Conservation (phyloP, 2,797 vertebrate genomes). For the Takifugu ocellatus region DNA sequence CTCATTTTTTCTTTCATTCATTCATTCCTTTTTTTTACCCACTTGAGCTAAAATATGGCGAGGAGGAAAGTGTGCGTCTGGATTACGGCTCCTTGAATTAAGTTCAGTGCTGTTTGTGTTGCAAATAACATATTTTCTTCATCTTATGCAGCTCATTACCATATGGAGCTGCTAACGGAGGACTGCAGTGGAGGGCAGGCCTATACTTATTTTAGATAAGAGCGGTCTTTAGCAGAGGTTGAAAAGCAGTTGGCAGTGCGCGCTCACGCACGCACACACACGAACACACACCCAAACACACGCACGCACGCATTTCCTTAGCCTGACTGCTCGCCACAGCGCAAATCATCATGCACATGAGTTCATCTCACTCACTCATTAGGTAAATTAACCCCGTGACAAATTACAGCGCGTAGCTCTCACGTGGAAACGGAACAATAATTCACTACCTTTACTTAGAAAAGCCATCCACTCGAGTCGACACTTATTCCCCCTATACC, state of each 20-base stretch:
- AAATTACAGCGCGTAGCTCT: conserved; percentile 47
- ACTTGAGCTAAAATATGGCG: conserved; percentile 10
- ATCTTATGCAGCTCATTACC: conserved; percentile 64
- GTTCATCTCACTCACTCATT: conserved; percentile 60
- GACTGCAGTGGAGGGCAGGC: conserved; percentile 53
- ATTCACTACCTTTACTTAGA: conserved; percentile 50
- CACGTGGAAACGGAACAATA: conserved; percentile 45
- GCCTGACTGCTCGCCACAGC: conserved; percentile 26
- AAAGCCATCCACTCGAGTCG: conserved; percentile 25
- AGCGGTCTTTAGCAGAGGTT: conserved; percentile 41
- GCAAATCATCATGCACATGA: conserved; percentile 61
- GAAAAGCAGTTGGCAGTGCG: conserved; percentile 38
- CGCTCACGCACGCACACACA: conserved; percentile 15
- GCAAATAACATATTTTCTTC: conserved; percentile 51
- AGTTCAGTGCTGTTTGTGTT: conserved; percentile 48
- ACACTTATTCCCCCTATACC: conserved; percentile 11
- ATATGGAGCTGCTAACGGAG: conserved; percentile 48
- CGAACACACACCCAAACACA: neutral
- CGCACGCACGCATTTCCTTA: conserved; percentile 21
- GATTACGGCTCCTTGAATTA: conserved; percentile 38
- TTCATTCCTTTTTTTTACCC: neutral
- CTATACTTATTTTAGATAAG: conserved; percentile 62
- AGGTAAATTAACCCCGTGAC: conserved; percentile 54
- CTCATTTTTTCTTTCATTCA: conserved; percentile 4
- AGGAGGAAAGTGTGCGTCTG: conserved; percentile 18